These are phyloP conservation scores for Leptobrachium ailaonicum DNA, from an alignment of 2,113 vertebrate species.

Conservation along the genomic window DNA sequence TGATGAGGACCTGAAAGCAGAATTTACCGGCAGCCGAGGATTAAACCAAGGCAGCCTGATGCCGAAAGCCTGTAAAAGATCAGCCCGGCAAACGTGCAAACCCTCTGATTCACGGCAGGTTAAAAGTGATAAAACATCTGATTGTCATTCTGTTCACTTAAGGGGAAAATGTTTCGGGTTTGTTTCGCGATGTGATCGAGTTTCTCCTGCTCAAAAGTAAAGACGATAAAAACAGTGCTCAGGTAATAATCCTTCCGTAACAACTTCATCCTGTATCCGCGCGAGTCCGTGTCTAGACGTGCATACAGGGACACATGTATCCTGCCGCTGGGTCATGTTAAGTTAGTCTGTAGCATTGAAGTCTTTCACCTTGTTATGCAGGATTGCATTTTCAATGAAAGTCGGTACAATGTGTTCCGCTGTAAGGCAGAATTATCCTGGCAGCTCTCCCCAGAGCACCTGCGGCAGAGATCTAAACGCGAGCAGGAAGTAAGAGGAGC, in stretches of 20 bases:
- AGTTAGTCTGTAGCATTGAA: background rate
- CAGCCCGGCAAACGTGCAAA: background rate
- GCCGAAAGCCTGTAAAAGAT: too few relatives aligned
- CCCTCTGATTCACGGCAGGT: background rate
- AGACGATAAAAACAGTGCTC: constrained; percentile 7
- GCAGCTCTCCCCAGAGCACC: constrained; percentile 6
- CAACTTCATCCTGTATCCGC: constrained; percentile 19
- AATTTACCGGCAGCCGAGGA: too few relatives aligned
- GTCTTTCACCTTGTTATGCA: constrained; percentile 4
- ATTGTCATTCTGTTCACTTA: background rate
- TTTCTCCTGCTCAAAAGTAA: constrained; percentile 1
- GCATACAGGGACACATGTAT: constrained; percentile 11
- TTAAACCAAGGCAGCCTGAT: too few relatives aligned
- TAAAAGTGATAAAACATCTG: background rate
- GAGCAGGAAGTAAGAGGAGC: constrained; percentile 1
- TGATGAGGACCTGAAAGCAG: too few relatives aligned
- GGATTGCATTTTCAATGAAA: constrained; percentile 24
- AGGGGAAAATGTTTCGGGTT: constrained; percentile 1
- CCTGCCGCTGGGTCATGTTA: constrained; percentile 20
- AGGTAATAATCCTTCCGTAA: background rate
- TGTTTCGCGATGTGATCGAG: background rate
- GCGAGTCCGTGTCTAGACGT: background rate
- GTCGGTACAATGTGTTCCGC: constrained; percentile 3
- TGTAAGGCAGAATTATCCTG: constrained; percentile 23
- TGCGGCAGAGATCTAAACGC: constrained; percentile 6